Percentiles rank a stretch among this genome's conserved stretches.
Conservation (phyloP, 2,888 invertebrate genomes). For the Ennomos quercinarius region DNA sequence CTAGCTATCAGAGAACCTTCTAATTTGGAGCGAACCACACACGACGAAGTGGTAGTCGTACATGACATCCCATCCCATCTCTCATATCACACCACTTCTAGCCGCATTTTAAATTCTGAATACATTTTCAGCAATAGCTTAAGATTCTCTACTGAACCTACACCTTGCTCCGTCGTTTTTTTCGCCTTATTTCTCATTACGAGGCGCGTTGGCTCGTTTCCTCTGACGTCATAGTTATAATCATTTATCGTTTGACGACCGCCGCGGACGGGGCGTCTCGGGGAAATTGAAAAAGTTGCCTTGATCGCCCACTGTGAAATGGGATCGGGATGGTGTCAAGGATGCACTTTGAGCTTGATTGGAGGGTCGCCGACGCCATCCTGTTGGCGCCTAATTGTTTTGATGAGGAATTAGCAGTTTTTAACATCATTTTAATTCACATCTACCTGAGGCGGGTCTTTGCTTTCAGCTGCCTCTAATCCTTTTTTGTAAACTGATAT, state of each 20-base stretch:
- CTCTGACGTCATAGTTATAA: conserved; percentile 79
- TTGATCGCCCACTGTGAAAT: conserved; percentile 63
- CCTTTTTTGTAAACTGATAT: no score
- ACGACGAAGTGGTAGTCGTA: no score
- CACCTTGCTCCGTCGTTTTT: conserved; percentile 43
- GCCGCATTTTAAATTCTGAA: no score
- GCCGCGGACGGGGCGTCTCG: conserved; percentile 47
- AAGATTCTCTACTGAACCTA: conserved; percentile 32
- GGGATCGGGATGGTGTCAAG: conserved; percentile 45
- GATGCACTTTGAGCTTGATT: conserved; percentile 37
- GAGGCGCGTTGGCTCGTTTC: conserved; percentile 65
- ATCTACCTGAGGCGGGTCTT: no score
- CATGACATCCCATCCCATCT: no score
- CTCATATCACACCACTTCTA: no score
- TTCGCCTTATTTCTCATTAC: conserved; percentile 75
- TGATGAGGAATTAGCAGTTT: conserved; percentile 21
- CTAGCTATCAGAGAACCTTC: no score
- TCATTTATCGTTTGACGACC: conserved; percentile 82
- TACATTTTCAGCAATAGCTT: background rate
- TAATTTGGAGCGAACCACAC: no score
- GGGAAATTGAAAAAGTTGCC: conserved; percentile 79
- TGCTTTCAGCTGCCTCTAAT: no score
- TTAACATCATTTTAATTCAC: no score
- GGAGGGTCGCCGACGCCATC: conserved; percentile 16
- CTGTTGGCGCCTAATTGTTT: conserved; percentile 15